Evolutionary conservation across 2,797 vertebrate genomes (phyloP).

Genomic region (Spinus pinus): DNA sequence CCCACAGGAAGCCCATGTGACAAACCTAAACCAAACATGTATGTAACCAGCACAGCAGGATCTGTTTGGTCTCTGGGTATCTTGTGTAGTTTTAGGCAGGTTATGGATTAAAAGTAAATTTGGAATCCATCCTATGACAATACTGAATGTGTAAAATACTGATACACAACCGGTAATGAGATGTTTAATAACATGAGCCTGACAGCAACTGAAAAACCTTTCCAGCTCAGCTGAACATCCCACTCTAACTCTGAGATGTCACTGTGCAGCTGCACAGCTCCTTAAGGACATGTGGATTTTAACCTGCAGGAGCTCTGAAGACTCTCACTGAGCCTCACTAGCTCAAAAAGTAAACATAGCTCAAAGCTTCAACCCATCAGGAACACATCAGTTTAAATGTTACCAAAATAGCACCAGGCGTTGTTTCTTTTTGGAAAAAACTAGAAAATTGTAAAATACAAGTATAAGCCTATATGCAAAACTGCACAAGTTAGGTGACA

Average conservation of each 20-base stretch:
- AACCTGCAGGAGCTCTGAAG: not conserved
- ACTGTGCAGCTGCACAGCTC: not conserved
- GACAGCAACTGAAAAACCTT: not conserved
- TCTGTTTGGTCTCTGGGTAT: not conserved
- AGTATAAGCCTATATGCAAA: not conserved
- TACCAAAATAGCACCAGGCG: not conserved
- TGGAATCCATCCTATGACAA: not conserved
- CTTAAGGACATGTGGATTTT: not conserved
- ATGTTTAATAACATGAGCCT: not conserved
- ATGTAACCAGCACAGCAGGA: not conserved
- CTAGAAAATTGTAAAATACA: not conserved
- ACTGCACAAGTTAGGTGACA: not conserved
- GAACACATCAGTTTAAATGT: not conserved
- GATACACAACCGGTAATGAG: rapidly evolving
- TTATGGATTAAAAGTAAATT: not conserved
- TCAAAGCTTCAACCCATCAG: not conserved
- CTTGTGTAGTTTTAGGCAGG: not conserved
- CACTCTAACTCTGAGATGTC: not conserved
- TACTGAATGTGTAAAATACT: rapidly evolving
- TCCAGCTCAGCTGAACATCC: not conserved
- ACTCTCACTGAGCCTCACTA: not conserved
- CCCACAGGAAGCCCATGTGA: not conserved
- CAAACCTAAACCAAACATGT: not conserved
- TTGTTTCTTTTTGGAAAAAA: not conserved
- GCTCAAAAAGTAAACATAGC: not conserved